Evolutionary conservation across 1,140 invertebrate genomes (phyloP), one percentile per base, ranked within the genome.

Genomic region (Thaumetopoea pityocampa): DNA sequence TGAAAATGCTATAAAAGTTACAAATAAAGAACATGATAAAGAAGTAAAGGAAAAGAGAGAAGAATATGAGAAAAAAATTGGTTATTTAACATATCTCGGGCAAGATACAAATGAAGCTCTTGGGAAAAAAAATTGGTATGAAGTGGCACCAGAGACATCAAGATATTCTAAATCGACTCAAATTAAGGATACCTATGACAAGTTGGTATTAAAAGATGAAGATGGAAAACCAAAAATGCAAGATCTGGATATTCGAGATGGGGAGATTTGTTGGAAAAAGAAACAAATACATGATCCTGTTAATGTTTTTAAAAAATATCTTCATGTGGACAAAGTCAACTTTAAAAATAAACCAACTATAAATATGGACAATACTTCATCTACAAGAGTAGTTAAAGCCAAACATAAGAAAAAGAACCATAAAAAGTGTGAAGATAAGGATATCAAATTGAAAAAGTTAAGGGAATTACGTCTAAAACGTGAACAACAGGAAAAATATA

Each of bases 31-130:
- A 49, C 92, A 97, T 82, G 95, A 98, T 67, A 90, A 90, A 53
- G 97, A 99, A 69, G 91, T 93, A 42, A 97, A 96, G 74, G 91
- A 94, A 46, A 96, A 98, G 74, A 91, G 94, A 78, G 96, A 99
- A 77, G 95, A 97, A 61, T 98, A 97, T 89, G 98, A 99, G 74
- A 98, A 98, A 67, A 94, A 96, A 85, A 97, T 99, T 66, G 98
- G 98, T 1, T 94, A 97, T 67, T 86, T 99, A 8, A 98, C 96
- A 23, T 99, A 98, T 86, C 87, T 99, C 30, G 97, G 96, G 0
- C 97, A 99, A 85, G 94, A 96, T 71, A 93, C 95, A 27, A 91
- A 94, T 73, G 96, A 98, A 85, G 88, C 91, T 5, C 88, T 92
- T 1, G 92, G 92, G 8, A 91, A 92, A 56, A 89, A 89, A 44